phyloP scores from a whole-genome alignment of 2,113 vertebrate species.

The Uropsilus gracilis region DNA sequence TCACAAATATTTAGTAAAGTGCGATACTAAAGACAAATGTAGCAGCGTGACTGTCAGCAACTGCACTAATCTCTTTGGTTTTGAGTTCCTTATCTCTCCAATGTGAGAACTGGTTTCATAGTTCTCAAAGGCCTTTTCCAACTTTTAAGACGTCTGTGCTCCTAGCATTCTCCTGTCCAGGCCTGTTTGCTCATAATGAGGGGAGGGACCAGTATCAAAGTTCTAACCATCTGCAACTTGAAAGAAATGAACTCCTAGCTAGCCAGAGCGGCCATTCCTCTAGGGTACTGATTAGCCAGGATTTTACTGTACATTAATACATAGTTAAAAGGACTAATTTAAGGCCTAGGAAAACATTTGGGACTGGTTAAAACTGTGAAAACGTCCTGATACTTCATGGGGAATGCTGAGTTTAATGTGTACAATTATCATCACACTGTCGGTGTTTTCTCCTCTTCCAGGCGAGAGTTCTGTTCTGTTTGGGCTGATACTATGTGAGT shows the following conservation, averaged over 20 bases:
- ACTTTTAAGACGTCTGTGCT: background rate
- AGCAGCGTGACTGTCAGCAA: background rate
- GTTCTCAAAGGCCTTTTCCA: background rate
- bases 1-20: constrained; percentile 11
- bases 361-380: constrained; percentile 47
- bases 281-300: constrained; percentile 14
- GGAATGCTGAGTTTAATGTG: constrained; percentile 14
- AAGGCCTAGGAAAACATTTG: constrained; percentile 59
- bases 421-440: background rate
- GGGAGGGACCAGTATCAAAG: background rate
- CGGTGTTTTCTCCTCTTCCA: background rate
- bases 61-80: background rate
- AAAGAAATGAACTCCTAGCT: constrained; percentile 45
- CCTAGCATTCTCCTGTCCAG: background rate
- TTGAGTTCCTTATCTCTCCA: constrained; percentile 18
- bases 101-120: background rate
- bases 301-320: constrained; percentile 54
- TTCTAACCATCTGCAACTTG: constrained; percentile 47
- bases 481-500: background rate
- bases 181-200: constrained; percentile 29
- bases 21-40: background rate
- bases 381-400: constrained; percentile 14
- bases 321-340: constrained; percentile 43
- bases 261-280: constrained; percentile 20
- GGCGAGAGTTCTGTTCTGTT: background rate